Percentiles rank a stretch among this genome's conserved stretches.
phyloP scores from a whole-genome alignment of 1,140 invertebrate species.

The Diorhabda carinulata region DNA sequence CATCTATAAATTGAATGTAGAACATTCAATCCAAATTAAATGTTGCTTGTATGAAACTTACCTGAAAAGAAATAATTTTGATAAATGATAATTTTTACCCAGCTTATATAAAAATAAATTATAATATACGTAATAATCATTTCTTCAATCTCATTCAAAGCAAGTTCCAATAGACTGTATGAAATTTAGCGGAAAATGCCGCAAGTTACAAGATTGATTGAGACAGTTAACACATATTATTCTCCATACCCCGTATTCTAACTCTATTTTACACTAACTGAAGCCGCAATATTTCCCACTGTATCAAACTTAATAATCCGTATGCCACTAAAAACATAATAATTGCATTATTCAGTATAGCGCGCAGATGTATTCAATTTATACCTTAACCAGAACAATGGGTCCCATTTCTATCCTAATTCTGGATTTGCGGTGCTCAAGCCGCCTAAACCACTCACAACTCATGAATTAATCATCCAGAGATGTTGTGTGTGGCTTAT shows the following conservation, averaged over 20 bases:
- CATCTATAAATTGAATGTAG: too few species aligned
- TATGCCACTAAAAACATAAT: conserved; percentile 20
- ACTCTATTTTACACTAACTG: neutral
- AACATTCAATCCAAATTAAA: too few species aligned
- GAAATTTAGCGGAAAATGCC: neutral
- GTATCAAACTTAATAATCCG: conserved; percentile 23
- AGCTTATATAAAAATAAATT: too few species aligned
- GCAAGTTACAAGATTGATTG: neutral
- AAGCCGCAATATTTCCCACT: conserved; percentile 11
- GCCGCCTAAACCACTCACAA: conserved; percentile 40
- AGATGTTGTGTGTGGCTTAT: conserved; percentile 42
- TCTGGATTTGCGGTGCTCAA: conserved; percentile 41
- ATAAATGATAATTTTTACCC: too few species aligned
- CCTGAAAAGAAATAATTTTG: too few species aligned
- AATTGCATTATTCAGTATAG: conserved; percentile 26
- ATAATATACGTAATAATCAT: too few species aligned
- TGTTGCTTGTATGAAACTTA: too few species aligned
- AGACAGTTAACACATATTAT: neutral
- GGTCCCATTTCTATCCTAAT: conserved; percentile 40
- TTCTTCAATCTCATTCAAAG: too few species aligned
- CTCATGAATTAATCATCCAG: conserved; percentile 45
- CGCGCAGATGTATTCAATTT: conserved; percentile 34
- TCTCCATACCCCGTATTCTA: neutral
- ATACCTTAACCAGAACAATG: conserved; percentile 36
- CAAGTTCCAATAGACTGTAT: neutral